Evolutionary conservation across 1,140 invertebrate species (phyloP).

Genomic region (Aethina tumida): DNA sequence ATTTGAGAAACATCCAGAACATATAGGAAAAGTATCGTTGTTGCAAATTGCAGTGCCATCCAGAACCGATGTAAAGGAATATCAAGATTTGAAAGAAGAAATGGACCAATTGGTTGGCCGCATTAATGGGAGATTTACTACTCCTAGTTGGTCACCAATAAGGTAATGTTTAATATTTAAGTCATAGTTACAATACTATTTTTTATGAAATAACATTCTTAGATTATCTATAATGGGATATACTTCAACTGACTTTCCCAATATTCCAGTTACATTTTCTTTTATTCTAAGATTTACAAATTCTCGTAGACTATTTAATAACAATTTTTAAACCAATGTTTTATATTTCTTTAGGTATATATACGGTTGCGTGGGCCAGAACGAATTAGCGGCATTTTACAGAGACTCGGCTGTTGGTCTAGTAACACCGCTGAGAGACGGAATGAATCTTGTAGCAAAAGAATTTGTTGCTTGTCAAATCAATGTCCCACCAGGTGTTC

Average conservation of each 20-base stretch:
- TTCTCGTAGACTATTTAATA: constrained; percentile 2
- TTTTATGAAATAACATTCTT: too few relatives aligned
- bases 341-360: constrained; percentile 77
- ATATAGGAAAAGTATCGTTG: constrained; percentile 71
- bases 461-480: constrained; percentile 90
- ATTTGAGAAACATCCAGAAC: constrained; percentile 76
- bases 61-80: constrained; percentile 81
- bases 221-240: too few relatives aligned
- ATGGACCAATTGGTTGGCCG: constrained; percentile 81
- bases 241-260: constrained; percentile 1
- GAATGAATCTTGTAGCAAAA: constrained; percentile 91
- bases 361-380: constrained; percentile 78
- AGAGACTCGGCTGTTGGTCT: constrained; percentile 75
- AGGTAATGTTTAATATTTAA: constrained; percentile 37
- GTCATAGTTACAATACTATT: too few relatives aligned
- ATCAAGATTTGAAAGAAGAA: constrained; percentile 83
- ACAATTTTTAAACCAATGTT: constrained; percentile 6
- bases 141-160: constrained; percentile 84
- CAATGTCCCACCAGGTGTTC: constrained; percentile 72
- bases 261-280: neutral
- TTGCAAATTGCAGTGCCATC: constrained; percentile 83
- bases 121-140: constrained; percentile 80
- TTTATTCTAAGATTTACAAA: constrained; percentile 3
- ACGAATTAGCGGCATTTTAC: constrained; percentile 76
- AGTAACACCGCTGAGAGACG: constrained; percentile 78